Evolutionary conservation across 2,888 invertebrate species (phyloP).

Genomic region (Sphaeridia pumilis): DNA sequence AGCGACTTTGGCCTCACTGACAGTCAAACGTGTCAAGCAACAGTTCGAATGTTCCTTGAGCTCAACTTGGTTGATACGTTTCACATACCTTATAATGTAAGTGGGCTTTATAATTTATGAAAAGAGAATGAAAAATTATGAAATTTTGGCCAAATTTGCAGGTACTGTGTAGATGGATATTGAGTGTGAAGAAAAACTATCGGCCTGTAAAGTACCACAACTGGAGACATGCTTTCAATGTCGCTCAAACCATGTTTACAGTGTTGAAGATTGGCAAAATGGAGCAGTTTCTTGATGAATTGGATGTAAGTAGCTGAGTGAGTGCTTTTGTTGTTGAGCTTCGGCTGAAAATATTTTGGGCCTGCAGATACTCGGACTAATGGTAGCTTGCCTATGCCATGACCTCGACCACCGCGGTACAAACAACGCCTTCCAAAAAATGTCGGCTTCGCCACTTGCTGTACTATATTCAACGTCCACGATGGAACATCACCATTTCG

Average conservation of each 20-base stretch:
- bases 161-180: constrained; percentile 86
- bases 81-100: constrained; percentile 84
- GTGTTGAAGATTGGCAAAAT: constrained; percentile 92
- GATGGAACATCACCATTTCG: constrained; percentile 96
- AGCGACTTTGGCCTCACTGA: constrained; percentile 73
- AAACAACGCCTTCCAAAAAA: constrained; percentile 82
- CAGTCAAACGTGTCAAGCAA: constrained; percentile 82
- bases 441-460: constrained; percentile 75
- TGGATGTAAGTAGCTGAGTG: constrained; percentile 56
- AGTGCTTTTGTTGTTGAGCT: no score
- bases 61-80: constrained; percentile 83
- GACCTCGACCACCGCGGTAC: constrained; percentile 87
- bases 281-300: constrained; percentile 83
- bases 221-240: constrained; percentile 91
- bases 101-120: no score
- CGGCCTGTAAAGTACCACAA: constrained; percentile 95
- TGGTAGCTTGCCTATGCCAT: constrained; percentile 89
- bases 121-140: no score
- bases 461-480: constrained; percentile 88
- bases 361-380: constrained; percentile 65
- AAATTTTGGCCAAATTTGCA: no score
- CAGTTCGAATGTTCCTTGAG: constrained; percentile 84
- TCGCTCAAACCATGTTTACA: constrained; percentile 93
- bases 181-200: constrained; percentile 94
- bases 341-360: no score